Evolutionary conservation across 2,888 invertebrate genomes (phyloP), one percentile per base, ranked within the genome.

Genomic region (Nymphalis polychloros): DNA sequence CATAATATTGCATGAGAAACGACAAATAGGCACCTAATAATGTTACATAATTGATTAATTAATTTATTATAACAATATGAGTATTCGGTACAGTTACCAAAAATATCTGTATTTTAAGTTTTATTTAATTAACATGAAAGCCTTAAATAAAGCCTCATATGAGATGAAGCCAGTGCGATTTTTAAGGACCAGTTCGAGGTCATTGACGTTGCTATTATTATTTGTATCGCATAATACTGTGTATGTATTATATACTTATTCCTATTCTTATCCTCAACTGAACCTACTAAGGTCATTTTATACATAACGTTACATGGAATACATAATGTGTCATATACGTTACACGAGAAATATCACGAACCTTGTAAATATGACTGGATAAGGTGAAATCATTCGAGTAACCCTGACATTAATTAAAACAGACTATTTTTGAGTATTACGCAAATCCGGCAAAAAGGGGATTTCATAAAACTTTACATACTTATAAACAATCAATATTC

Each of bases 221-320:
- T 31, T 41, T 41, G 41, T 4, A 41, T 41, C 41, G 13, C 3
- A 41, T 41, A 41, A 13, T 41, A 49, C 48, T 17, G n/a, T 49
- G 6, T 49, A 49, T 48, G 55, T 64, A 62, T 19, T 8, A 2
- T n/a, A 17, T 19, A 10, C 1, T 66, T 53, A 17, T 16, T 41
- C 35, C 57, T 41, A 60, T 31, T 55, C 66, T 71, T 73, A 71
- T 75, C 75, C 75, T 75, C 63, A 68, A 67, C 53, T 65, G 73
- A 57, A 47, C 72, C 60, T 49, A 57, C 17, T 78, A 81, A 80
- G 79, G 79, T 72, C 78, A 81, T 77, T 76, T 75, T 64, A 65
- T 60, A 65, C 49, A 50, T 60, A 59, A 53, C 59, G 69, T 72
- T 76, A 76, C 77, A 72, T 64, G 69, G 81, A 81, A 81, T 80